Evolutionary conservation across 2,888 invertebrate genomes (phyloP), one percentile per base, ranked within the genome.

Genomic region (Amphipyra berbera): DNA sequence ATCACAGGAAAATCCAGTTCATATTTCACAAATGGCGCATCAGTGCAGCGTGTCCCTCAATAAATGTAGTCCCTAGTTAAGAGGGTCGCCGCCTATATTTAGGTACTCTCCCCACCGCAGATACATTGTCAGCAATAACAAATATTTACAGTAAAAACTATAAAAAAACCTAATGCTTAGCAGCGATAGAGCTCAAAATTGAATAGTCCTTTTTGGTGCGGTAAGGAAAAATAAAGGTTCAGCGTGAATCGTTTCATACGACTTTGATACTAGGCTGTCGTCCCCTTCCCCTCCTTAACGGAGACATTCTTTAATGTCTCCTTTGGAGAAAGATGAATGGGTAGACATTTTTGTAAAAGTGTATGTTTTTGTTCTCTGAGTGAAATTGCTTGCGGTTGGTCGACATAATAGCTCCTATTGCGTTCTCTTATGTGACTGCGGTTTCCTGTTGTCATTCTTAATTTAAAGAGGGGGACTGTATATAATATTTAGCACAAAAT

Each of bases 281-380:
- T 87, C 89, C 89, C 93, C 90, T 92, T 92, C 90, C 93, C 92
- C 90, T 92, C 81, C 85, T 90, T 91, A 90, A 90, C 90, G 85
- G 89, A 87, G 91, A 93, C 94, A 94, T 94, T 94, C 90, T 94
- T 94, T 93, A 93, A 92, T 90, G 93, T 93, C 92, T 89, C 88
- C 85, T 86, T 89, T 90, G 89, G 87, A 90, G 92, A 93, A 94
- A 94, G 94, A 95, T 91, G 92, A 93, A 95, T 94, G 93, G 92
- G 88, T 86, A 90, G 83, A 90, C 92, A 93, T 94, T 94, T 94
- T 93, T 91, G 91, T 90, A 90, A 88, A 92, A 88, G 90, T 91
- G 88, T 91, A 86, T 91, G 91, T 93, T 92, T 93, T 92, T 92
- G 90, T 91, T 90, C 90, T 88, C 87, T 83, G 87, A 88, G 87